phyloP scores from a whole-genome alignment of 2,113 vertebrate species.

The Stegostoma tigrinum region DNA sequence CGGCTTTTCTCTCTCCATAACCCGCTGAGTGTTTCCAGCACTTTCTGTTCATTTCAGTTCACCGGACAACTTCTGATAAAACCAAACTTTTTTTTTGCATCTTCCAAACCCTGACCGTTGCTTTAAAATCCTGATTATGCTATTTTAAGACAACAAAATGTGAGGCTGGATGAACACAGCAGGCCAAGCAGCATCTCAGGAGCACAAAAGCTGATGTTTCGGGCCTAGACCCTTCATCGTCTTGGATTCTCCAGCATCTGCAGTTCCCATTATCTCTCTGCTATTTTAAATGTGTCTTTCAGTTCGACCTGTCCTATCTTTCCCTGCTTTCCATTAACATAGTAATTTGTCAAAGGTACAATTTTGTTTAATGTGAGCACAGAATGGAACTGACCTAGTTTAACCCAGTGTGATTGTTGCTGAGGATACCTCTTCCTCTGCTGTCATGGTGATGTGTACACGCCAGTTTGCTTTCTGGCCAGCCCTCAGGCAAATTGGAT shows the following conservation, averaged over 20 bases:
- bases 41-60: not conserved
- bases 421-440: constrained; percentile 13
- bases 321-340: not conserved
- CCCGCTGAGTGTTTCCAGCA: too few species aligned
- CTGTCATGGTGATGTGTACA: not conserved
- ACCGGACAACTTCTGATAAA: not conserved
- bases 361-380: not conserved
- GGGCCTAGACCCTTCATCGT: too few species aligned
- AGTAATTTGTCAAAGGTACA: not conserved
- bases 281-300: too few species aligned
- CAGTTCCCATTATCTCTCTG: too few species aligned
- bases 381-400: not conserved
- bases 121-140: not conserved
- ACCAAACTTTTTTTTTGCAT: not conserved
- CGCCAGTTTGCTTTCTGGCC: not conserved
- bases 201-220: too few species aligned
- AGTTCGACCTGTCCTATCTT: not conserved
- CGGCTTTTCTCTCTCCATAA: too few species aligned
- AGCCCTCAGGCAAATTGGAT: not conserved
- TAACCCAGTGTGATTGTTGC: constrained; percentile 16
- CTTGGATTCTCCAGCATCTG: too few species aligned
- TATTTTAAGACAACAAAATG: too few species aligned
- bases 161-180: too few species aligned
- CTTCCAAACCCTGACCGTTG: not conserved
- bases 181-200: too few species aligned